Conservation (phyloP, 35 echinoderm and acorn worm genomes). For the Strongylocentrotus purpuratus region DNA sequence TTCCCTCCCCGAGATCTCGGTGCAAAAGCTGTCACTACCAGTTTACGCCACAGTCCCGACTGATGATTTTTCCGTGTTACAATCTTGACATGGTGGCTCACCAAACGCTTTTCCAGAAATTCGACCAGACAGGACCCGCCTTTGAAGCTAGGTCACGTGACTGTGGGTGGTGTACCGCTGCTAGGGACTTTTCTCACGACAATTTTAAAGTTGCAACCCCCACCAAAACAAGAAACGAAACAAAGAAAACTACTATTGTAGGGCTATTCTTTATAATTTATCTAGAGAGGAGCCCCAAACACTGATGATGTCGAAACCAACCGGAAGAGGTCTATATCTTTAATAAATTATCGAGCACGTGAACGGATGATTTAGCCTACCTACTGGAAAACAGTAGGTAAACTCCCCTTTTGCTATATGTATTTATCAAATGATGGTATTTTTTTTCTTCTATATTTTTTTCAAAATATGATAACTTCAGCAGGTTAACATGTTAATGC, state of each 20-base stretch:
- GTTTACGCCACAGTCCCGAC: neutral
- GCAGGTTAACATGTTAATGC: neutral
- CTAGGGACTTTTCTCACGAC: neutral
- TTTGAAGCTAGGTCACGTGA: neutral
- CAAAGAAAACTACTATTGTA: neutral
- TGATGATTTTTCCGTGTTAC: neutral
- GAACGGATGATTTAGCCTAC: neutral
- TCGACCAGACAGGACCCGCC: neutral
- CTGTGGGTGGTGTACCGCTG: neutral
- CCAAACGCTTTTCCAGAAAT: conserved; percentile 1
- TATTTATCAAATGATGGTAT: neutral
- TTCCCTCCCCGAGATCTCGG: neutral
- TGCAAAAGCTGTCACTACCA: conserved; percentile 4
- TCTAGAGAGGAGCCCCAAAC: neutral
- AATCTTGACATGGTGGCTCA: neutral
- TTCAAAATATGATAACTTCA: neutral
- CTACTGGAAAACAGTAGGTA: neutral
- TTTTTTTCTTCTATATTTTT: neutral
- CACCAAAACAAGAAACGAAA: neutral
- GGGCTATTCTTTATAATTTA: neutral
- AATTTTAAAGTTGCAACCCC: neutral
- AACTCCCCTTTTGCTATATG: neutral
- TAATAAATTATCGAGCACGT: neutral
- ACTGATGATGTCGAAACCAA: neutral
- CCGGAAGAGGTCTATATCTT: neutral